Percentiles rank a stretch among this genome's conserved stretches.
Conservation (phyloP, 1,140 invertebrate genomes). For the Catajapyx aquilonaris region DNA sequence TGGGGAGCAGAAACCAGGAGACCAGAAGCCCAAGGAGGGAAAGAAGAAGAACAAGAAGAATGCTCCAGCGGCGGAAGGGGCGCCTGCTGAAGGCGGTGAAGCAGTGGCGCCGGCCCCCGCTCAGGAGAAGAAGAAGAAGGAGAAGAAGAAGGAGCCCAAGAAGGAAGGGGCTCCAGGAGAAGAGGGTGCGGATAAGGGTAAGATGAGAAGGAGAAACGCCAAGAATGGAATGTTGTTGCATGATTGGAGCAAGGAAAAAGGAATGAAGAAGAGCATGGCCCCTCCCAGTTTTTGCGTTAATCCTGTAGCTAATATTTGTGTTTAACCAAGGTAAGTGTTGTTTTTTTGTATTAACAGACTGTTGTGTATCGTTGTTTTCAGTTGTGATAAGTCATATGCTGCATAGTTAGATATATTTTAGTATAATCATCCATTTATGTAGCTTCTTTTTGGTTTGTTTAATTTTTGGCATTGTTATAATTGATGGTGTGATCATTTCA, state of each 20-base stretch:
- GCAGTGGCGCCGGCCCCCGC: neutral
- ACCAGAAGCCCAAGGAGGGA: no score
- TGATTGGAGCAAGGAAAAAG: slow-evolving; percentile 6
- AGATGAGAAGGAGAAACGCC: slow-evolving; percentile 13
- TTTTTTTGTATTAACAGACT: slow-evolving; percentile 9
- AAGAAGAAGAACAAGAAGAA: no score
- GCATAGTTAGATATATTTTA: slow-evolving; percentile 1
- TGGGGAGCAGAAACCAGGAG: no score
- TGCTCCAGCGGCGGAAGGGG: no score
- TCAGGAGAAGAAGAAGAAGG: slow-evolving; percentile 49
- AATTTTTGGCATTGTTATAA: no score
- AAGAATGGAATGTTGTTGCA: slow-evolving; percentile 4
- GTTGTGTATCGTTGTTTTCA: slow-evolving; percentile 4
- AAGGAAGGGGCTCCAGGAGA: slow-evolving; percentile 18
- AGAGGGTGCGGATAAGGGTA: slow-evolving; percentile 21
- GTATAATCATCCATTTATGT: slow-evolving; percentile 1
- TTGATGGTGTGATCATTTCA: no score
- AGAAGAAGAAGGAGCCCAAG: slow-evolving; percentile 51
- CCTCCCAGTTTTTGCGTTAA: neutral
- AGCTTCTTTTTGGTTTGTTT: slow-evolving; percentile 1
- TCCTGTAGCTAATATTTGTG: neutral
- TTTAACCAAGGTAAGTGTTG: slow-evolving; percentile 3
- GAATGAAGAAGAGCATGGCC: slow-evolving; percentile 15
- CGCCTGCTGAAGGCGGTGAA: neutral
- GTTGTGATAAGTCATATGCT: slow-evolving; percentile 3